phyloP scores from a whole-genome alignment of 1,140 invertebrate species.

The Caerostris extrusa region DNA sequence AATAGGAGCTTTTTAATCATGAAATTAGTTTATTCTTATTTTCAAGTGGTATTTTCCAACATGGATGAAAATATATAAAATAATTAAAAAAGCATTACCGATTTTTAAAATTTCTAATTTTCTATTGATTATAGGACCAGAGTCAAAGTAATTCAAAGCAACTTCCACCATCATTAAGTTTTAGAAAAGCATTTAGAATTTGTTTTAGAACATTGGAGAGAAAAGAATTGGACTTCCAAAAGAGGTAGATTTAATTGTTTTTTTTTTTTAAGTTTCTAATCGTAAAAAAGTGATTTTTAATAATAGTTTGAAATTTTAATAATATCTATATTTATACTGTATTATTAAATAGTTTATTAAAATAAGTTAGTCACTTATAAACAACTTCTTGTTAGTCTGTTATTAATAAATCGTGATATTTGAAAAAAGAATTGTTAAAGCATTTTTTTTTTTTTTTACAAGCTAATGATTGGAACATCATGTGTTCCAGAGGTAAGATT shows the following conservation, averaged over 20 bases:
- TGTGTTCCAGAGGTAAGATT: conserved; percentile 65
- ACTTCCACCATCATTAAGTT: conserved; percentile 79
- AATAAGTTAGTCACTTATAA: not conserved
- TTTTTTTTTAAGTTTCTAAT: not conserved
- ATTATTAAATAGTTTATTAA: not conserved
- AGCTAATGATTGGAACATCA: conserved; percentile 67
- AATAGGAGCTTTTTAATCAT: no score
- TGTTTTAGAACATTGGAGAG: conserved; percentile 95
- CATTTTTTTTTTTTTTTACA: conserved; percentile 36
- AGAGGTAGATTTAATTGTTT: conserved; percentile 83
- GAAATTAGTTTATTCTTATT: no score
- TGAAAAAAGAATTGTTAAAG: not conserved
- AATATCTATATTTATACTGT: not conserved
- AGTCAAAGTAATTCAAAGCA: conserved; percentile 79
- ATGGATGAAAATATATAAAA: no score
- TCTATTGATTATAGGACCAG: conserved; percentile 77
- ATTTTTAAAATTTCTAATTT: no score
- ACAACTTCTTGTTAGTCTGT: not conserved
- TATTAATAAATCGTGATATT: not conserved
- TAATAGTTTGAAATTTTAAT: not conserved
- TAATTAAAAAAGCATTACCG: no score
- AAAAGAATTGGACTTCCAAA: conserved; percentile 86
- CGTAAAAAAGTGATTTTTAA: not conserved
- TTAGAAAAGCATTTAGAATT: conserved; percentile 85
- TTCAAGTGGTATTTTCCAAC: no score